Evolutionary conservation across 1,140 invertebrate genomes (phyloP).

Genomic region (Drosophila mauritiana): DNA sequence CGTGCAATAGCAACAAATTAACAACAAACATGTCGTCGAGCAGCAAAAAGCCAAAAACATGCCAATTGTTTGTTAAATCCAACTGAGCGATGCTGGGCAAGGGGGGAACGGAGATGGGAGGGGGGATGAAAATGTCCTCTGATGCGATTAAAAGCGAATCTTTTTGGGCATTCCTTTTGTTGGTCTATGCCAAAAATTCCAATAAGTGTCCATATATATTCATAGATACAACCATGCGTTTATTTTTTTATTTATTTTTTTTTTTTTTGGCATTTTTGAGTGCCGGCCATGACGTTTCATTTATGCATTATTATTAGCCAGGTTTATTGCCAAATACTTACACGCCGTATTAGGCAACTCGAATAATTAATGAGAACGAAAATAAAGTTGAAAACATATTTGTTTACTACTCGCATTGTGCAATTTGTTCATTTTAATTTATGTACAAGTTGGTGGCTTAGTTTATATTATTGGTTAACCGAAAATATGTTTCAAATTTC

Average conservation of each 20-base stretch:
- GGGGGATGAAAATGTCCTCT: constrained; percentile 26
- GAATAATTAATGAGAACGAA: not conserved
- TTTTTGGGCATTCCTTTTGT: constrained; percentile 53
- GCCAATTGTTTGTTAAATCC: constrained; percentile 66
- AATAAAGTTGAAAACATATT: not conserved
- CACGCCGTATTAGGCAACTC: too few relatives aligned
- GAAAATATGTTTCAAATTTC: constrained; percentile 19
- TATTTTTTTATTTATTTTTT: not conserved
- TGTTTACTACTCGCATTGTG: not conserved
- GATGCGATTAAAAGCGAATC: constrained; percentile 77
- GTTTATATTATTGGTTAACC: constrained; percentile 19
- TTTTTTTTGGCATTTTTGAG: not conserved
- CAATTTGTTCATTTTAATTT: constrained; percentile 13
- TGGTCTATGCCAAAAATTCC: constrained; percentile 40
- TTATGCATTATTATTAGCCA: not conserved
- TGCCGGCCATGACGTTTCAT: not conserved
- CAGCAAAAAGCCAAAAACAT: constrained; percentile 72
- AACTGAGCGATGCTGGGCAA: not conserved
- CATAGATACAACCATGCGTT: not conserved
- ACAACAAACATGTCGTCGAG: constrained; percentile 69
- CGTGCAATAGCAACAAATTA: constrained; percentile 65
- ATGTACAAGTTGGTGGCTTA: constrained; percentile 5
- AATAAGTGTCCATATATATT: constrained; percentile 32
- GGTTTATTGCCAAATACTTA: too few relatives aligned
- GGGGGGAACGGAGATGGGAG: not conserved